phyloP scores from a whole-genome alignment of 2,797 vertebrate genomes.

The Echiichthys vipera region DNA sequence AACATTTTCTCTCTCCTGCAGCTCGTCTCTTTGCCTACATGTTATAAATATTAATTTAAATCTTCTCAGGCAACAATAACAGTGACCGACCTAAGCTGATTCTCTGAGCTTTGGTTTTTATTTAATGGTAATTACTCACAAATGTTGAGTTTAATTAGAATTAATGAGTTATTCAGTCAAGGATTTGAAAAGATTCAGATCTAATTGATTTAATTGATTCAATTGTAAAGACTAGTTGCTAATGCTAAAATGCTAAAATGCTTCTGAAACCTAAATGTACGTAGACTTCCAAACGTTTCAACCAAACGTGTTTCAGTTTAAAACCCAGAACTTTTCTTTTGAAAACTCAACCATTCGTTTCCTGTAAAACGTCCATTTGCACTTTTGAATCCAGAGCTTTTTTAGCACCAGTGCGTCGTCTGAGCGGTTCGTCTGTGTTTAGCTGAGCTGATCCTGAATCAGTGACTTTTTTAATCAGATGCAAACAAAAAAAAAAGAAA shows the following conservation, averaged over 20 bases:
- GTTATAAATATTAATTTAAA: constrained; percentile 21
- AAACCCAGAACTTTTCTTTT: neutral
- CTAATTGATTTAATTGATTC: too few species aligned
- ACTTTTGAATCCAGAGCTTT: constrained; percentile 32
- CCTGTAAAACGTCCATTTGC: constrained; percentile 4
- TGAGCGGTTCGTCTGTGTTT: constrained; percentile 31
- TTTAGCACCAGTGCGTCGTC: constrained; percentile 64
- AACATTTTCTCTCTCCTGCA: neutral
- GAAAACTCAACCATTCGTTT: constrained; percentile 22
- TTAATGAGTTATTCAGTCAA: neutral
- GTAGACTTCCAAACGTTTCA: neutral
- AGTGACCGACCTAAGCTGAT: constrained; percentile 1
- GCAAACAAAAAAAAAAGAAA: neutral
- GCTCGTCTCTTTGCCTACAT: constrained; percentile 14
- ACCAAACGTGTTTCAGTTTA: neutral
- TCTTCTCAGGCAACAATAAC: neutral
- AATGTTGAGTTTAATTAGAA: neutral
- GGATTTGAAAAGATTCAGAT: too few species aligned
- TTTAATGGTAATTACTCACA: constrained; percentile 8
- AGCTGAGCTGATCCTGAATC: constrained; percentile 64
- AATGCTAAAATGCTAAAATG: neutral
- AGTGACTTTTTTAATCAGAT: constrained; percentile 27
- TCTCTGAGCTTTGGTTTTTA: constrained; percentile 1
- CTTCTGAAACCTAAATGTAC: neutral
- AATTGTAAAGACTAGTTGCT: too few species aligned